Evolutionary conservation across 2,888 invertebrate genomes (phyloP), one percentile per base, ranked within the genome.

Genomic region (Amblyjoppa fuscipennis): DNA sequence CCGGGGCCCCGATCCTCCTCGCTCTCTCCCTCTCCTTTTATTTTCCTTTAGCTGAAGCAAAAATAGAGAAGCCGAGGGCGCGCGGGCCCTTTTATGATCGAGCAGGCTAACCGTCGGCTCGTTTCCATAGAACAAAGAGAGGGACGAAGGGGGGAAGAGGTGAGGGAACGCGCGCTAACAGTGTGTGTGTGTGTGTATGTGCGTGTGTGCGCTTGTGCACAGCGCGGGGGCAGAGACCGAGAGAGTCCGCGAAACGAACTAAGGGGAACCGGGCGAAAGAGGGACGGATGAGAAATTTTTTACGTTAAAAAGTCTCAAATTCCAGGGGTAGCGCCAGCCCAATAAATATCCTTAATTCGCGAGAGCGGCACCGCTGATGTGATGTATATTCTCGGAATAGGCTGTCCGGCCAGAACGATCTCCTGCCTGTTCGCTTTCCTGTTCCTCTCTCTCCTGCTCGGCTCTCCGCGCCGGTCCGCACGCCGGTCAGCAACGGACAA

Each of bases 321-420:
- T 93, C 91, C 90, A 79, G 83, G 90, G 84, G 90, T 91, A 93
- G 91, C 92, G 91, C 90, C 92, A 91, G 93, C 92, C 92, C 91
- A 90, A 93, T 93, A 93, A 93, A 93, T 93, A 92, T 93, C 91
- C 92, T 92, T 91, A 85, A 85, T 85, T 85, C 85, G 79, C 85
- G 68, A 79, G 80, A 85, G 85, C 80, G 82, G 76, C 79, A 80
- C 71, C 75, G 84, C 85, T 90, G 89, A 90, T 91, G 90, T 88
- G 91, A 92, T 89, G 90, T 91, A 90, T 92, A 91, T 92, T 93
- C 92, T 90, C 84, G 89, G 92, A 92, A 93, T 91, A 80, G 69
- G 68, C 68, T 85, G 80, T 73, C 82, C 82, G n/a, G 82, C 68
- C 85, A 76, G 82, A 85, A 73, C 80, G 76, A 80, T 68, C 85